These are phyloP conservation scores for Rhopalosiphum nymphaeae DNA, from an alignment of 2,888 invertebrate species.

Conservation along the genomic window DNA sequence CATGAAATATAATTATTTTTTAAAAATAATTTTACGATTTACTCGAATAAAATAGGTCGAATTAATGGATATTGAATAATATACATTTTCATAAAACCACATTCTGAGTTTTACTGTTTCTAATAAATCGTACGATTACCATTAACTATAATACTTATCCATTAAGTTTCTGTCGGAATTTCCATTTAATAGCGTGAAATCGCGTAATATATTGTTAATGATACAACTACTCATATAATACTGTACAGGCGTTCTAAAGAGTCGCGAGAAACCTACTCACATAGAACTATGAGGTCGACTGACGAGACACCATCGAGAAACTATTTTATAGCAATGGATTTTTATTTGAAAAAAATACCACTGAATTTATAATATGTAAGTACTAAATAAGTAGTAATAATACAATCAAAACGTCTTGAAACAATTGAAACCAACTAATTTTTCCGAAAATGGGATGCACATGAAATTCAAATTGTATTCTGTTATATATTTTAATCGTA, in stretches of 20 bases:
- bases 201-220: slow-evolving; percentile 5
- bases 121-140: slow-evolving; percentile 4
- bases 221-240: background rate
- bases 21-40: background rate
- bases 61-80: background rate
- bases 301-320: background rate
- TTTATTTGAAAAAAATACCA: background rate
- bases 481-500: background rate
- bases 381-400: background rate
- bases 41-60: background rate
- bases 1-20: background rate
- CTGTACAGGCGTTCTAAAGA: background rate
- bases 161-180: slow-evolving; percentile 10
- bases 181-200: slow-evolving; percentile 30
- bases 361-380: background rate
- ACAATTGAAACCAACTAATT: background rate
- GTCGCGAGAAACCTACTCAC: background rate
- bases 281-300: background rate
- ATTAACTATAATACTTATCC: background rate
- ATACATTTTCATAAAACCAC: background rate
- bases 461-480: background rate
- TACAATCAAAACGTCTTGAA: background rate
- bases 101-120: background rate
- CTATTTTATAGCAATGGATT: background rate
- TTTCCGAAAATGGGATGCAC: background rate